phyloP scores from a whole-genome alignment of 2,113 vertebrate genomes.

The Zosterops pallidus region DNA sequence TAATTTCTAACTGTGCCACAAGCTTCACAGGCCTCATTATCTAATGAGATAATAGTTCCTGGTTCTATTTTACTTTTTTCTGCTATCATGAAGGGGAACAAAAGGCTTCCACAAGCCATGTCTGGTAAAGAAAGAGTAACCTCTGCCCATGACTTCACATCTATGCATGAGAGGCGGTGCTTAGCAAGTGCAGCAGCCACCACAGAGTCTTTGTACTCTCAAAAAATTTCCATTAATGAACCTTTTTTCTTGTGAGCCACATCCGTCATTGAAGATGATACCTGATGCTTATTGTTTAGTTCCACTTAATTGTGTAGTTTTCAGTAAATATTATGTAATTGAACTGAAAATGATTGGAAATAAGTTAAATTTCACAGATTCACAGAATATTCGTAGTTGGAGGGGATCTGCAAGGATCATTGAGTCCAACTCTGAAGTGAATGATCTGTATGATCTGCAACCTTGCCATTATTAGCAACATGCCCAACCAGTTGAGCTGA shows the following conservation, averaged over 20 bases:
- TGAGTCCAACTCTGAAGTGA: not conserved
- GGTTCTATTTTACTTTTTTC: not conserved
- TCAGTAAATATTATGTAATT: not conserved
- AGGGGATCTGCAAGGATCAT: not conserved
- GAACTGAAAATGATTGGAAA: not conserved
- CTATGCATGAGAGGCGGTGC: rapidly evolving
- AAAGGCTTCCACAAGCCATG: not conserved
- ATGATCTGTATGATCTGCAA: not conserved
- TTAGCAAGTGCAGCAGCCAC: not conserved
- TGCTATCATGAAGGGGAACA: not conserved
- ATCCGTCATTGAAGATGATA: not conserved
- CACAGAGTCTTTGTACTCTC: not conserved
- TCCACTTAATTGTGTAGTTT: not conserved
- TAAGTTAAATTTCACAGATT: not conserved
- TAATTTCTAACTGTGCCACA: too few relatives aligned
- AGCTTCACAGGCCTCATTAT: too few relatives aligned
- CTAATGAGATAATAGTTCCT: not conserved
- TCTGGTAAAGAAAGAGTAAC: not conserved
- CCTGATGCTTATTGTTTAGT: not conserved
- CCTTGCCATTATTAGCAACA: not conserved
- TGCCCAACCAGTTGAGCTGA: not conserved
- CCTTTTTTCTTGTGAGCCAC: not conserved
- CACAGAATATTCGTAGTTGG: not conserved
- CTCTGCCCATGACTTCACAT: not conserved
- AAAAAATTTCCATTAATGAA: not conserved